Base-by-base conservation (phyloP, 1,140 invertebrate genomes). In the Megalonaias nervosa region DNA sequence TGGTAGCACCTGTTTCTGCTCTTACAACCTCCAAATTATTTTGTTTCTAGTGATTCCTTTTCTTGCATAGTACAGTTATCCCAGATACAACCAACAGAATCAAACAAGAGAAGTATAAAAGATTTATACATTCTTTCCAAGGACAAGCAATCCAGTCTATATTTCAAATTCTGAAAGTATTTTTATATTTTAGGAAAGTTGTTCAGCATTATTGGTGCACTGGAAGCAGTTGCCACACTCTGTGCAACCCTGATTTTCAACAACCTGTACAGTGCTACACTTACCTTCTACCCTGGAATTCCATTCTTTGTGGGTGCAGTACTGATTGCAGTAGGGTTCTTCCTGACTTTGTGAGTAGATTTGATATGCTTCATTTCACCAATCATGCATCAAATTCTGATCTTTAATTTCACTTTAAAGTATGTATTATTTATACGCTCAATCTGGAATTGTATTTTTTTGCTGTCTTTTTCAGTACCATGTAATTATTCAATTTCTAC, bases 261-360 rank as follows among this genome's bases (percentile, higher is more conserved):
- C 70, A 67, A 57, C 17, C 57, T 78, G 38, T 78, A 78, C 48
- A 78, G 58, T 61, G 58, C 65, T 58, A 78, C 76, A 5, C 60
- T 78, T n/a, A 67, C 73, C 59, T 73, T 78, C 66, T 78, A 61
- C 58, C 60, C 21, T 73, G 76, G 76, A 11, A 69, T 78, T 55
- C 74, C 57, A 61, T 78, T 78, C 69, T 71, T 78, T n/a, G 57
- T 78, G 69, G 75, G 69, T 55, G 67, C 74, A 26, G 74, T 23
- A 2, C n/a, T 76, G 12, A 19, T 62, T 19, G 67, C 67, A 17
- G 2, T 64, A 11, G 21, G 74, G 31, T 31, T 76, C 17, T 11
- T 64, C 38, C 38, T 76, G 23, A 68, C 66, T 23, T 69, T 68
- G 61, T 76, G 38, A 64, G n/a, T 58, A 68, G 21, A 67, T 78